Evolutionary conservation across 2,797 vertebrate species (phyloP), one percentile per base, ranked within the genome.

Genomic region (Choloepus didactylus): DNA sequence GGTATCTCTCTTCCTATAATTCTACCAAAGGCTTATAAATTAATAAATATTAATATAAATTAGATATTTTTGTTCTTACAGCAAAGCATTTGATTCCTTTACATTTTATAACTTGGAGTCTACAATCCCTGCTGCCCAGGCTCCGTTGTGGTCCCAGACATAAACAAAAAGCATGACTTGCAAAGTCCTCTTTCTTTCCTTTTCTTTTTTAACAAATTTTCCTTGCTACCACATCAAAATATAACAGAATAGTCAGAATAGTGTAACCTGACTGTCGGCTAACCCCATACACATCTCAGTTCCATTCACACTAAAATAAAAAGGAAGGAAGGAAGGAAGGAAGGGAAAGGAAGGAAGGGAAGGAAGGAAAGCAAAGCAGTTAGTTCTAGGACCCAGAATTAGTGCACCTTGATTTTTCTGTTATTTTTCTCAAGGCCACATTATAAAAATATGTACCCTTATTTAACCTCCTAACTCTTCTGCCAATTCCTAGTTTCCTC

Each of bases 391-490:
- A 75, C 29, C 16, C 66, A 46, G 44, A 75, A 90, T 75, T 46
- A 81, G 16, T 44, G 7, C 60, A 87, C 59, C 9, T 64, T 70
- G 38, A 89, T 59, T 92, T 89, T 80, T 60, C 73, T 35, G 35
- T 83, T 66, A 79, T 66, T 90, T 83, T 73, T 54, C 41, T 56
- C 75, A 75, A 85, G 38, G 25, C 2, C 70, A 12, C 70, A 87
- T 62, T 70, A 86, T 44, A 69, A 96, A 95, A 94, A 89, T 75
- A 66, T 14, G 27, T 49, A 41, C 31, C 56, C 38, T 93, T 91
- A 82, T 59, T 91, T 75, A 82, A 93, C 51, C 59, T 85, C 83
- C 67, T 46, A 54, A 64, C 51, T 91, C 31, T 54, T 82, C 18
- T 38, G 38, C 59, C 76, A 73, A 80, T 38, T 27, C 69, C 84